Conservation (phyloP, 2,113 vertebrate genomes). For the Rhabdomys dilectus region DNA sequence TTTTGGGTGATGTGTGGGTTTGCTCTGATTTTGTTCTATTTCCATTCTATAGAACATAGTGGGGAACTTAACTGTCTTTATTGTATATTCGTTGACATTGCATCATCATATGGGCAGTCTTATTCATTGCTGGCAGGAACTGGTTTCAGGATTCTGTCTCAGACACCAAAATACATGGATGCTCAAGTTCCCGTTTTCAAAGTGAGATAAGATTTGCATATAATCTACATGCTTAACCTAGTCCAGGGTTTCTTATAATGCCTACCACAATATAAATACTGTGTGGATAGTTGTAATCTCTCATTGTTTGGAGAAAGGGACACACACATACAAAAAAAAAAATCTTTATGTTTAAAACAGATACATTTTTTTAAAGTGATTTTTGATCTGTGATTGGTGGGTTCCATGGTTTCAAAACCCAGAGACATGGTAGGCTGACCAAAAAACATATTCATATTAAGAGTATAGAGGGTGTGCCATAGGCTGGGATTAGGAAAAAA, state of each 20-base stretch:
- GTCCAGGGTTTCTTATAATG: not conserved
- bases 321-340: not conserved
- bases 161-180: not conserved
- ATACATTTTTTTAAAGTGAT: not conserved
- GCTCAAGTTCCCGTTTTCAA: not conserved
- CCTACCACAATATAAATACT: not conserved
- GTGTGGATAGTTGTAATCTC: too few relatives aligned
- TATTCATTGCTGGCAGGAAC: not conserved
- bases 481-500: not conserved
- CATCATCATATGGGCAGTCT: too few relatives aligned
- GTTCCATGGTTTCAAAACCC: not conserved
- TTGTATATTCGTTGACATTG: rapidly evolving
- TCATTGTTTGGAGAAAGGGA: not conserved
- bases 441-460: not conserved
- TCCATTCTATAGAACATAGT: not conserved
- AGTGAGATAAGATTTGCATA: not conserved
- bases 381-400: not conserved
- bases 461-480: not conserved
- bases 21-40: not conserved
- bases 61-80: not conserved
- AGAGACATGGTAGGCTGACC: not conserved
- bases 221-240: not conserved
- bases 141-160: not conserved
- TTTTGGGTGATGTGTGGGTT: not conserved
- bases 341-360: not conserved